Evolutionary conservation across 2,888 invertebrate genomes (phyloP).

Genomic region (Caenorhabditis afra): DNA sequence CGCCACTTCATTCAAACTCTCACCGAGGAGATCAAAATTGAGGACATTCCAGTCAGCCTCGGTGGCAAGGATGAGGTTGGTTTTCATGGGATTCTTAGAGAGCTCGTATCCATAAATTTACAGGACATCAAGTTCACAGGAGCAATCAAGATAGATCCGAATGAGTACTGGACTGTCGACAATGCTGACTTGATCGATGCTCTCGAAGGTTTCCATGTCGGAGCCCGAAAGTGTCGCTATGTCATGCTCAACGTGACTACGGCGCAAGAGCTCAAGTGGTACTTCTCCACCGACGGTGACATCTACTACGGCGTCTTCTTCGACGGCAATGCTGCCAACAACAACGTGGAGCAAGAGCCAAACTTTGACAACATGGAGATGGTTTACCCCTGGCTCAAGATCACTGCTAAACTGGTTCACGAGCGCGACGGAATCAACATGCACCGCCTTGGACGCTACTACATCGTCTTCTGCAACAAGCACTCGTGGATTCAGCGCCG

Average conservation of each 20-base stretch:
- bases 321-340: slow-evolving; percentile 44
- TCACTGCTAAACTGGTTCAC: slow-evolving; percentile 79
- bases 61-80: slow-evolving; percentile 77
- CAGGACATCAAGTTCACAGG: slow-evolving; percentile 75
- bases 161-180: slow-evolving; percentile 74
- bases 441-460: slow-evolving; percentile 70
- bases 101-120: too few species aligned
- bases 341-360: slow-evolving; percentile 59
- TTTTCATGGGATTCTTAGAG: too few species aligned
- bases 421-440: slow-evolving; percentile 73
- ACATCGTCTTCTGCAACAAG: slow-evolving; percentile 77
- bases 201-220: slow-evolving; percentile 74
- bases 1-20: slow-evolving; percentile 74
- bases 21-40: slow-evolving; percentile 71
- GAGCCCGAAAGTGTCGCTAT: slow-evolving; percentile 72
- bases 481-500: slow-evolving; percentile 74
- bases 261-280: slow-evolving; percentile 74
- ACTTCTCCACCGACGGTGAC: slow-evolving; percentile 79
- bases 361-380: slow-evolving; percentile 76
- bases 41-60: slow-evolving; percentile 76
- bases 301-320: slow-evolving; percentile 79
- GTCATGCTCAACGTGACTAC: slow-evolving; percentile 71
- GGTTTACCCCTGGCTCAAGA: slow-evolving; percentile 78
- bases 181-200: slow-evolving; percentile 67
- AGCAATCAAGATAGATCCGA: slow-evolving; percentile 69